phyloP scores from a whole-genome alignment of 2,797 vertebrate genomes.

The Peromyscus melanophrys region DNA sequence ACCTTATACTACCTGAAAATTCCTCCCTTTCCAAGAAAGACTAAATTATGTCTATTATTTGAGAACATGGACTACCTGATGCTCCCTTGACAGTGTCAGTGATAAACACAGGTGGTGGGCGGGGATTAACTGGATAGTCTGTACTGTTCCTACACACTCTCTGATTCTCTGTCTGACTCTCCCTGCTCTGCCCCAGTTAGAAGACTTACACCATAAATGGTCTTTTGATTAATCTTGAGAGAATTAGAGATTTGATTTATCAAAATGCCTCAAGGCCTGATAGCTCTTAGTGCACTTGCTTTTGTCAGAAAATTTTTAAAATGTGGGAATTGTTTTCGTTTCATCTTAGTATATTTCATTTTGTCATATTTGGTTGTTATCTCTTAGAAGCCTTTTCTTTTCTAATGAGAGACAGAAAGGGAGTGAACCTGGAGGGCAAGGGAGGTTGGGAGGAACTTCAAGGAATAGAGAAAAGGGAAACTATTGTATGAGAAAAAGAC shows the following conservation, averaged over 20 bases:
- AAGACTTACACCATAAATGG: background rate
- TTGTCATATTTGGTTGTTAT: background rate
- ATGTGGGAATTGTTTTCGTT: background rate
- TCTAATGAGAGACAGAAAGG: background rate
- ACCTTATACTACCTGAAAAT: slow-evolving; percentile 37
- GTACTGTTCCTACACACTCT: background rate
- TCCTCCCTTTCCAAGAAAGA: slow-evolving; percentile 50
- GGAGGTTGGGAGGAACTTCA: background rate
- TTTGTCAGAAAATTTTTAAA: slow-evolving; percentile 14
- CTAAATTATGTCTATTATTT: slow-evolving; percentile 28
- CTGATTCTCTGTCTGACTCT: background rate
- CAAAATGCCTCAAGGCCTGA: background rate
- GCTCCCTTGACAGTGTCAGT: background rate
- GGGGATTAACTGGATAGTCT: background rate
- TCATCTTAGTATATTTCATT: background rate
- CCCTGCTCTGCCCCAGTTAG: background rate
- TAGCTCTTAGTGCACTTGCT: background rate
- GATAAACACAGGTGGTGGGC: background rate
- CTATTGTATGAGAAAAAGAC: background rate
- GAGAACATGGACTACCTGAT: slow-evolving; percentile 3
- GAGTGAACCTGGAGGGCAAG: background rate
- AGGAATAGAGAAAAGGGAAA: background rate
- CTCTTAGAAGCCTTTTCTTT: background rate
- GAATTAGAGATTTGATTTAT: slow-evolving; percentile 55
- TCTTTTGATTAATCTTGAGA: slow-evolving; percentile 54